phyloP scores from a whole-genome alignment of 2,113 vertebrate species.

The Carlito syrichta region DNA sequence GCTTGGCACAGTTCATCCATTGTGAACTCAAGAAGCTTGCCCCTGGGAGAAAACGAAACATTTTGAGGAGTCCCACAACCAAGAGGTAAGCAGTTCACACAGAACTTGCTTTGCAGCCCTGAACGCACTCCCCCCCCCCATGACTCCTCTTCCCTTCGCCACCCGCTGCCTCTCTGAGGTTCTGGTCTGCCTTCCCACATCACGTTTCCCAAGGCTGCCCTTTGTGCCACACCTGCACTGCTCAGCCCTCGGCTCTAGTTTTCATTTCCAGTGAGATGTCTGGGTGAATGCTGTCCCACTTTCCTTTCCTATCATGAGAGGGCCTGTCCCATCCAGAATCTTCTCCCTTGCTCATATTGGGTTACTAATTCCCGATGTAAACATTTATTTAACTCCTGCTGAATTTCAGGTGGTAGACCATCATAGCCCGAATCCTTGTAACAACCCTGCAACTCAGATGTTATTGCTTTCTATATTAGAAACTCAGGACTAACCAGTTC shows the following conservation, averaged over 20 bases:
- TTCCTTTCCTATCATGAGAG: not conserved
- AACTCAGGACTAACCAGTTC: not conserved
- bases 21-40: not conserved
- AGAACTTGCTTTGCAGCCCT: not conserved
- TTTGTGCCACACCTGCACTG: accelerated
- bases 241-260: not conserved
- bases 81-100: not conserved
- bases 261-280: not conserved
- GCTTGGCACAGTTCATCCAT: not conserved
- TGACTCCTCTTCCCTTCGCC: not conserved
- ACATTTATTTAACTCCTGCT: not conserved
- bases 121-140: not conserved
- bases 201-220: no score
- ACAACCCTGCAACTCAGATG: not conserved
- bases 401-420: not conserved
- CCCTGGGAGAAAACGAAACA: not conserved
- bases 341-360: not conserved
- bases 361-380: not conserved
- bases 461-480: not conserved
- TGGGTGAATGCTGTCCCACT: not conserved
- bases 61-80: not conserved
- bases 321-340: not conserved
- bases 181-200: not conserved
- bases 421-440: not conserved
- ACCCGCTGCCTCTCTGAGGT: accelerated